phyloP scores from a whole-genome alignment of 2,888 invertebrate genomes.

The Bellardia bayeri region DNA sequence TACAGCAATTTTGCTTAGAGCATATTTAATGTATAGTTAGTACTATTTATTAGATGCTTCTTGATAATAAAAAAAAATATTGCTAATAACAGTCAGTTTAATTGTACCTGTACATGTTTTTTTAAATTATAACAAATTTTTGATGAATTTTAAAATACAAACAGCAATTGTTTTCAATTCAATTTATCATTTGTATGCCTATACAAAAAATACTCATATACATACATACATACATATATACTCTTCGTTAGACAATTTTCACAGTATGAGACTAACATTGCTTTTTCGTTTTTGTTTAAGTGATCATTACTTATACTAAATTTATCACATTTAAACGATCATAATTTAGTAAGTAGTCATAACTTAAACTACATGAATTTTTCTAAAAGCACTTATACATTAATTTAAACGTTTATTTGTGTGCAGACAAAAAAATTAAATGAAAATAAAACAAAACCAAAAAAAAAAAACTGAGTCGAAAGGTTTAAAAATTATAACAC shows the following conservation, averaged over 20 bases:
- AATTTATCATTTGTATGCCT: no score
- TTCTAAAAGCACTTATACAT: background rate
- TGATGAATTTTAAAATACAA: no score
- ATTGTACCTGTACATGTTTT: no score
- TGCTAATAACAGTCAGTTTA: no score
- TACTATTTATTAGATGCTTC: no score
- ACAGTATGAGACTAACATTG: background rate
- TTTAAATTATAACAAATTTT: no score
- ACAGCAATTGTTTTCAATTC: background rate
- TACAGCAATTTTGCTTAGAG: no score
- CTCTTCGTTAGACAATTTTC: background rate
- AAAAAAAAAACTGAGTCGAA: background rate
- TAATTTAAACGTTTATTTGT: constrained; percentile 26
- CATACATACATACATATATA: background rate
- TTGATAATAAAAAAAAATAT: no score
- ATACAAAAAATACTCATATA: background rate
- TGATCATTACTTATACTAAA: constrained; percentile 29
- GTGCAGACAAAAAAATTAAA: background rate
- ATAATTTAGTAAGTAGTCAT: constrained; percentile 26
- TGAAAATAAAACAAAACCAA: background rate
- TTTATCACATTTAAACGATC: constrained; percentile 38
- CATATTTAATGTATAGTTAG: no score
- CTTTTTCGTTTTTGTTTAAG: background rate
- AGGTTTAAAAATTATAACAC: constrained; percentile 41
- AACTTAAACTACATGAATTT: constrained; percentile 17